Conservation (phyloP, 2,888 invertebrate genomes). For the Sthenelais limicola region DNA sequence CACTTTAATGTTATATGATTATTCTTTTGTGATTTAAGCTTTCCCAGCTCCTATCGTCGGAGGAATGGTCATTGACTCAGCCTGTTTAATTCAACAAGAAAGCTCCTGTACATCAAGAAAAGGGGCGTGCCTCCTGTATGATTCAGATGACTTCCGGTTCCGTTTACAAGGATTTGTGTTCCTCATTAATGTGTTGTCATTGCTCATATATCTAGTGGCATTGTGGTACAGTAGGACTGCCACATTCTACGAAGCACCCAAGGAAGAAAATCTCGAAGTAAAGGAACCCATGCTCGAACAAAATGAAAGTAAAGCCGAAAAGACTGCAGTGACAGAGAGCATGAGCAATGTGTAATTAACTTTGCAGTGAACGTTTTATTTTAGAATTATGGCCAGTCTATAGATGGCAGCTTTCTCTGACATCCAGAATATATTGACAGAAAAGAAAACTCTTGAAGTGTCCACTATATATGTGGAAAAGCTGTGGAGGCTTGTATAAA, state of each 20-base stretch:
- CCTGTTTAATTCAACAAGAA: constrained; percentile 43
- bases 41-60: constrained; percentile 47
- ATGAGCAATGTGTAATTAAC: not conserved
- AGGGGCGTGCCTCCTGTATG: constrained; percentile 48
- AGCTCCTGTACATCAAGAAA: constrained; percentile 33
- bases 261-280: not conserved
- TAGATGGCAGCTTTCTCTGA: too few relatives aligned
- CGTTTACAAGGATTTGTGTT: constrained; percentile 40
- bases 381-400: too few relatives aligned
- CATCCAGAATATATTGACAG: too few relatives aligned
- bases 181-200: constrained; percentile 27
- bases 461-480: too few relatives aligned
- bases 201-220: constrained; percentile 4
- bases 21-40: too few relatives aligned
- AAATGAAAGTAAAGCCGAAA: not conserved
- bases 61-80: constrained; percentile 43
- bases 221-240: not conserved
- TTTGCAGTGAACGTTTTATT: not conserved
- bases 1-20: too few relatives aligned
- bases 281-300: not conserved
- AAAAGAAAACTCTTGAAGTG: too few relatives aligned
- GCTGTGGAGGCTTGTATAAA: too few relatives aligned
- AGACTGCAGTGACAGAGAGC: not conserved
- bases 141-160: constrained; percentile 40
- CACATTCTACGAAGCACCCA: not conserved